phyloP scores from a whole-genome alignment of 2,797 vertebrate genomes.

The Lagocephalus sceleratus region DNA sequence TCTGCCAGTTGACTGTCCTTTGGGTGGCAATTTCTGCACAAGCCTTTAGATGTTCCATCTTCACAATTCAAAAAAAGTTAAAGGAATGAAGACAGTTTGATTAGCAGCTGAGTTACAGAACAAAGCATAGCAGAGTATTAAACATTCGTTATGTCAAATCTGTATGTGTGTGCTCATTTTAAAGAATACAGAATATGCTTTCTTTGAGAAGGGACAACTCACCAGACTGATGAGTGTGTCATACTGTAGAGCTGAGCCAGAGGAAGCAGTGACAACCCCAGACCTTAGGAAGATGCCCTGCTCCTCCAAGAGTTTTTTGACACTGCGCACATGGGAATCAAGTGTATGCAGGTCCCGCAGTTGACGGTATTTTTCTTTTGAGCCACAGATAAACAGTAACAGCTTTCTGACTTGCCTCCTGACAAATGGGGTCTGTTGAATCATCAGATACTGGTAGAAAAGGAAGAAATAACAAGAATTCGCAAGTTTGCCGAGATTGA shows the following conservation, averaged over 20 bases:
- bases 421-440: slow-evolving; percentile 97
- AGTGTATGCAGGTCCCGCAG: slow-evolving; percentile 94
- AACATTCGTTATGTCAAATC: no score
- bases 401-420: slow-evolving; percentile 96
- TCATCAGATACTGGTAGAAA: slow-evolving; percentile 91
- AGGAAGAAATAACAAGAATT: neutral
- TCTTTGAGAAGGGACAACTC: slow-evolving; percentile 30
- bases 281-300: slow-evolving; percentile 95
- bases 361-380: slow-evolving; percentile 97
- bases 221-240: slow-evolving; percentile 97
- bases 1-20: slow-evolving; percentile 97
- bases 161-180: neutral
- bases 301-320: slow-evolving; percentile 96
- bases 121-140: neutral
- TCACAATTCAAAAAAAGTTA: slow-evolving; percentile 1
- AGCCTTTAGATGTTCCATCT: slow-evolving; percentile 99
- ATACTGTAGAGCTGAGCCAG: slow-evolving; percentile 94
- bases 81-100: no score
- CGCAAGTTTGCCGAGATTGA: no score
- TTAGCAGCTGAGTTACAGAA: neutral
- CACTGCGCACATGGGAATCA: slow-evolving; percentile 92
- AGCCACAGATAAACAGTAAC: slow-evolving; percentile 96
- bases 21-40: slow-evolving; percentile 98
- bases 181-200: neutral
- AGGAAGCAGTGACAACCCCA: slow-evolving; percentile 92